These are phyloP conservation scores for Oryzias melastigma DNA, from an alignment of 2,113 vertebrate genomes.

Conservation along the genomic window DNA sequence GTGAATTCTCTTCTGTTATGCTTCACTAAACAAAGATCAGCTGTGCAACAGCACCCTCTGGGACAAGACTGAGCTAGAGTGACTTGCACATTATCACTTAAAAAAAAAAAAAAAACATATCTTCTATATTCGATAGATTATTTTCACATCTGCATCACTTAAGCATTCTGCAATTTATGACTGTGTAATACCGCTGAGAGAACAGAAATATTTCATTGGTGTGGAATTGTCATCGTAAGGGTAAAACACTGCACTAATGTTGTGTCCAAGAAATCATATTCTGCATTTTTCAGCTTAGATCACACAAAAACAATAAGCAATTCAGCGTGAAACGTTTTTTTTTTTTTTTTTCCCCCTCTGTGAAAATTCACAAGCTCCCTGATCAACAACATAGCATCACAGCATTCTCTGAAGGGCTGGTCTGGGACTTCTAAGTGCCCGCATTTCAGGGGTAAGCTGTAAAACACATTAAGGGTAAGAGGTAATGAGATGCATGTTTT, in stretches of 20 bases:
- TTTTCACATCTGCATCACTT: slow-evolving; percentile 2
- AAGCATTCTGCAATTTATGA: neutral
- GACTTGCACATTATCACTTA: slow-evolving; percentile 14
- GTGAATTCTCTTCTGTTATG: neutral
- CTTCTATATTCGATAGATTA: no score
- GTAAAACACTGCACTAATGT: neutral
- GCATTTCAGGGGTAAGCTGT: no score
- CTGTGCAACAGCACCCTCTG: slow-evolving; percentile 21
- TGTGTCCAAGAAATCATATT: neutral
- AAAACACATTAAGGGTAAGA: no score
- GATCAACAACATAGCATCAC: no score
- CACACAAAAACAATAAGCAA: neutral
- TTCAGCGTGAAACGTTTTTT: neutral
- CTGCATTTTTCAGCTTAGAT: neutral
- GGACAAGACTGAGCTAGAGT: neutral
- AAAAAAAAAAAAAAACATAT: no score
- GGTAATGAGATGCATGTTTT: no score
- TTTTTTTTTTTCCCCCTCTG: no score
- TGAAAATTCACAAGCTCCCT: no score
- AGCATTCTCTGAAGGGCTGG: no score
- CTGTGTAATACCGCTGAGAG: neutral
- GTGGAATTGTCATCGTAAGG: neutral
- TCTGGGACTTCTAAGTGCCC: no score
- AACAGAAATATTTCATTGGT: neutral
- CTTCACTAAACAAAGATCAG: slow-evolving; percentile 5